Percentiles rank a stretch among this genome's conserved stretches.
Evolutionary conservation across 2,113 vertebrate genomes (phyloP).

Genomic region (Marmota monax): DNA sequence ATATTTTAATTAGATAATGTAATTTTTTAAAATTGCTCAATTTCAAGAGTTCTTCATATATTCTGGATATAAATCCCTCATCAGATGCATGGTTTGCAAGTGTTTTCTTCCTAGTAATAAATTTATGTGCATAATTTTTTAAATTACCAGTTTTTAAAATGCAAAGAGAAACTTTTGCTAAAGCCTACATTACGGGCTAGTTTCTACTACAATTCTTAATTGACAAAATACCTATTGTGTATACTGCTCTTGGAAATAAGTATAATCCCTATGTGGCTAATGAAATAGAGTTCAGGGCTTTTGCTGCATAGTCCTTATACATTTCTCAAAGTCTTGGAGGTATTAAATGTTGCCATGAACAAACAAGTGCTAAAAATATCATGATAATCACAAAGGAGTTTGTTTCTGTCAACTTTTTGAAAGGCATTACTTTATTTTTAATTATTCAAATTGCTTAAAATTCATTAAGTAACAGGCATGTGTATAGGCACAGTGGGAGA

Average conservation of each 20-base stretch:
- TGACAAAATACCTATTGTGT: background rate
- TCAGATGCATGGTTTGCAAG: background rate
- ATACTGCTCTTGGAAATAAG: background rate
- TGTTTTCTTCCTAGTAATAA: constrained; percentile 3
- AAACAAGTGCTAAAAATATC: background rate
- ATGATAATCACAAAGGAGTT: background rate
- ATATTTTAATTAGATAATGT: background rate
- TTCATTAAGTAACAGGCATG: constrained; percentile 40
- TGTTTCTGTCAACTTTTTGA: constrained; percentile 35
- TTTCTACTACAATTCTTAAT: background rate
- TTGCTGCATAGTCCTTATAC: background rate
- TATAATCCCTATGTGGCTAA: background rate
- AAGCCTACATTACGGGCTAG: background rate
- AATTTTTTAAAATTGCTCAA: background rate
- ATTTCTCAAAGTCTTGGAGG: background rate
- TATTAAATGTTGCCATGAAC: background rate
- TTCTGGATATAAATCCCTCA: background rate
- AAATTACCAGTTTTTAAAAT: background rate
- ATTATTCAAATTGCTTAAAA: constrained; percentile 54
- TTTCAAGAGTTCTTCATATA: background rate
- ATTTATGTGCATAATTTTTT: background rate
- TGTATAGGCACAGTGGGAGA: background rate
- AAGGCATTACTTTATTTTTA: constrained; percentile 51
- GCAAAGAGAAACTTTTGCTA: background rate
- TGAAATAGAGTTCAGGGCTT: background rate